Evolutionary conservation across 1,140 invertebrate genomes (phyloP).

Genomic region (Eubasilissa regina): DNA sequence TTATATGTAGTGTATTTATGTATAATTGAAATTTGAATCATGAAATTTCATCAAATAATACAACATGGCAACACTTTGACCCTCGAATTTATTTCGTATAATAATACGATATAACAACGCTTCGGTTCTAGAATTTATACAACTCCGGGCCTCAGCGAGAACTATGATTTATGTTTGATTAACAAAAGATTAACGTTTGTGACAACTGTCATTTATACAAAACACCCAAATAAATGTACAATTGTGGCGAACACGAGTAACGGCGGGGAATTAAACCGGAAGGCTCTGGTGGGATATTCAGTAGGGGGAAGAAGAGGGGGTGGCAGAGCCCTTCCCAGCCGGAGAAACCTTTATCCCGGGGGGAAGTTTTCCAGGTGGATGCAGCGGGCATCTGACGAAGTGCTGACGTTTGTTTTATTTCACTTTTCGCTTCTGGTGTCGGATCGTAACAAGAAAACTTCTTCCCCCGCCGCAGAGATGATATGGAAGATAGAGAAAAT

Average conservation of each 20-base stretch:
- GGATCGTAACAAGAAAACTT: slow-evolving; percentile 31
- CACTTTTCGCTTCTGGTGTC: slow-evolving; percentile 38
- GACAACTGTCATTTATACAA: slow-evolving; percentile 14
- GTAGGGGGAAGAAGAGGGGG: slow-evolving; percentile 17
- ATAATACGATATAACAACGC: no score
- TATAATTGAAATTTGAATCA: no score
- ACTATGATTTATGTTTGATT: no score
- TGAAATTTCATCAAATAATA: no score
- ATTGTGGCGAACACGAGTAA: slow-evolving; percentile 22
- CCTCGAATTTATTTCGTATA: no score
- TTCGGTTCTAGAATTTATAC: no score
- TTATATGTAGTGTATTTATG: no score
- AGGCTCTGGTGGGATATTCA: slow-evolving; percentile 34
- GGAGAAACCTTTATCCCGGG: neutral
- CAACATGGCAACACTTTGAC: no score
- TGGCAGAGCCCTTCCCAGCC: neutral
- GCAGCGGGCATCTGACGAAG: slow-evolving; percentile 28
- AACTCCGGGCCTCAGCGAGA: no score
- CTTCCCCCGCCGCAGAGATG: neutral
- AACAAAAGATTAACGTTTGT: neutral
- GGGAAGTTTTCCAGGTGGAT: slow-evolving; percentile 42
- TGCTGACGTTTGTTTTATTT: slow-evolving; percentile 41
- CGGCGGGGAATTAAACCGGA: slow-evolving; percentile 34
- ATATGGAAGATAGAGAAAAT: slow-evolving; percentile 5
- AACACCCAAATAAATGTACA: slow-evolving; percentile 17